These are phyloP conservation scores for Mus spicilegus DNA, from an alignment of 2,113 vertebrate genomes.

Conservation along the genomic window DNA sequence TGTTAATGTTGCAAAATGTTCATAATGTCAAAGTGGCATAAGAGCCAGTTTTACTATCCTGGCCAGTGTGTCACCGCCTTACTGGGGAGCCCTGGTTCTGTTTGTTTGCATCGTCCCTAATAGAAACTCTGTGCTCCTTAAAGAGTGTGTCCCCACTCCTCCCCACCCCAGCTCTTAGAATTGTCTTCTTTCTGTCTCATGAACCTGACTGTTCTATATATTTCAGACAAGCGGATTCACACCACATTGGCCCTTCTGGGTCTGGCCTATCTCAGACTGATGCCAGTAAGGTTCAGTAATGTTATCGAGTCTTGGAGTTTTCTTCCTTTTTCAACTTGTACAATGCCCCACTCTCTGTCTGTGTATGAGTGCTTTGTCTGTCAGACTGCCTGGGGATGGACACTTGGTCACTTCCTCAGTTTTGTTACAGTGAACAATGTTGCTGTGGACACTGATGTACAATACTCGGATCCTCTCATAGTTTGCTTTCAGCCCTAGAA, in stretches of 20 bases:
- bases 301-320: background rate
- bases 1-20: background rate
- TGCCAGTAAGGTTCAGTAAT: background rate
- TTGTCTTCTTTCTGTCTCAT: background rate
- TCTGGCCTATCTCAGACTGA: background rate
- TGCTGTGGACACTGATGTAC: background rate
- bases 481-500: background rate
- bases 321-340: background rate
- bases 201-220: background rate
- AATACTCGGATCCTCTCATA: background rate
- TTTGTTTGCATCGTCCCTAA: background rate
- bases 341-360: background rate
- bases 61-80: background rate
- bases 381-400: background rate
- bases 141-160: background rate
- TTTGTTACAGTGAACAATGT: background rate
- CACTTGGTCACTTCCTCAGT: background rate
- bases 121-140: background rate
- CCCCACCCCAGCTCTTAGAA: background rate
- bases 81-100: background rate
- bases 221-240: background rate
- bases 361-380: background rate
- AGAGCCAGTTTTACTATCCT: background rate
- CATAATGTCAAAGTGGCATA: background rate
- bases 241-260: background rate